Evolutionary conservation across 2,113 vertebrate species (phyloP).

Genomic region (Seriola dumerili): DNA sequence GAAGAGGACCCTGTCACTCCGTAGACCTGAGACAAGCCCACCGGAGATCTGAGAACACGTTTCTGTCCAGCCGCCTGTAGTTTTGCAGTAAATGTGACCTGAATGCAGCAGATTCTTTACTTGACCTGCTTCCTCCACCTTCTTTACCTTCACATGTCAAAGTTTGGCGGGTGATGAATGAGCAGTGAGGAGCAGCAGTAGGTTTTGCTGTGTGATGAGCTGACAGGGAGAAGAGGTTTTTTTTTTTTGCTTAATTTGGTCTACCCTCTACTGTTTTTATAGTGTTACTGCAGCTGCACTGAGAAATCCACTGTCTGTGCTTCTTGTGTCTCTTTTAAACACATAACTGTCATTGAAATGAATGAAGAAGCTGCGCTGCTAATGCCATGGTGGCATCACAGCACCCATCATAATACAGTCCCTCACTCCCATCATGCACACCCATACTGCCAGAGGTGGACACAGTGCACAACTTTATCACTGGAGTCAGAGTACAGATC

Average conservation of each 20-base stretch:
- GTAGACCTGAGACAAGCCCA: neutral
- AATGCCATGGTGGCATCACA: neutral
- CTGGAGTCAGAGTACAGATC: too few relatives aligned
- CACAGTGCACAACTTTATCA: too few relatives aligned
- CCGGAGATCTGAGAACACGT: neutral
- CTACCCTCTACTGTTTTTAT: constrained; percentile 77
- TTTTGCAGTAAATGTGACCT: neutral
- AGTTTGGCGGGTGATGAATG: neutral
- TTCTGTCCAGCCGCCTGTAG: neutral
- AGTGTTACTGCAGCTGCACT: constrained; percentile 20
- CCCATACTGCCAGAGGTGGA: too few relatives aligned
- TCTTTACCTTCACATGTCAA: neutral
- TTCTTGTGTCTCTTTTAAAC: neutral
- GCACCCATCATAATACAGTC: neutral
- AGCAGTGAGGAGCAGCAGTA: neutral
- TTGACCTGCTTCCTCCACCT: neutral
- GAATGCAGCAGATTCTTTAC: rapidly evolving
- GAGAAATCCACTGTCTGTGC: neutral
- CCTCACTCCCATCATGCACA: neutral
- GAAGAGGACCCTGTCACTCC: constrained; percentile 69
- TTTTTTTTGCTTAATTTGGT: constrained; percentile 43
- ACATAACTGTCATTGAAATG: neutral
- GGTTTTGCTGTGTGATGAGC: neutral
- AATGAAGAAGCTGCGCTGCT: neutral
- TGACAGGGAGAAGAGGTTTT: neutral